Evolutionary conservation across 1,140 invertebrate species (phyloP).

Genomic region (Mylabris phalerata): DNA sequence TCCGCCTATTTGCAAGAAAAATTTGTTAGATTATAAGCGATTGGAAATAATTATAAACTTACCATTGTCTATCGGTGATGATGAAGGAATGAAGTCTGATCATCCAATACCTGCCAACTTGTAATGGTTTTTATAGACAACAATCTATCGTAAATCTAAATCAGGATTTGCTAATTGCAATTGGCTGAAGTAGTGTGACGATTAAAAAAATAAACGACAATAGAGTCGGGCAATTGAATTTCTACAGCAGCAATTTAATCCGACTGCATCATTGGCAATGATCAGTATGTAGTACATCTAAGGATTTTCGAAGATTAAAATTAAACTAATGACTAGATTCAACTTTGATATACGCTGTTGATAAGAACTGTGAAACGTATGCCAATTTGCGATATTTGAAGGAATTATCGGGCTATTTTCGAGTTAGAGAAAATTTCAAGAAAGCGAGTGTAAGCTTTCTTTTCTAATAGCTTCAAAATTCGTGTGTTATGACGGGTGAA

Average conservation of each 20-base stretch:
- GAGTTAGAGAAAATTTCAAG: too few species aligned
- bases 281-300: too few species aligned
- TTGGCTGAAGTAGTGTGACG: constrained; percentile 10
- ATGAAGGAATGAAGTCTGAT: constrained; percentile 4
- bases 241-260: constrained; percentile 4
- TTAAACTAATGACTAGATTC: too few species aligned
- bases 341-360: too few species aligned
- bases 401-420: too few species aligned
- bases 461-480: too few species aligned
- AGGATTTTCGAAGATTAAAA: too few species aligned
- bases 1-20: constrained; percentile 21
- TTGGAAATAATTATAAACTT: neutral
- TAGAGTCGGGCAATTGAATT: neutral
- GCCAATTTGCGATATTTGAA: too few species aligned
- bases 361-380: too few species aligned
- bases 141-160: constrained; percentile 19
- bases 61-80: constrained; percentile 4
- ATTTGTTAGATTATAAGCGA: neutral
- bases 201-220: neutral
- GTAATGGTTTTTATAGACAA: constrained; percentile 16
- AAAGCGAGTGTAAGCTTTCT: too few species aligned
- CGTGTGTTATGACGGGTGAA: too few species aligned
- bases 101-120: neutral
- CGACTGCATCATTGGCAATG: constrained; percentile 2
- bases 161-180: constrained; percentile 11